Conservation (phyloP, 2,888 invertebrate genomes). For the Drosophila ustulata region DNA sequence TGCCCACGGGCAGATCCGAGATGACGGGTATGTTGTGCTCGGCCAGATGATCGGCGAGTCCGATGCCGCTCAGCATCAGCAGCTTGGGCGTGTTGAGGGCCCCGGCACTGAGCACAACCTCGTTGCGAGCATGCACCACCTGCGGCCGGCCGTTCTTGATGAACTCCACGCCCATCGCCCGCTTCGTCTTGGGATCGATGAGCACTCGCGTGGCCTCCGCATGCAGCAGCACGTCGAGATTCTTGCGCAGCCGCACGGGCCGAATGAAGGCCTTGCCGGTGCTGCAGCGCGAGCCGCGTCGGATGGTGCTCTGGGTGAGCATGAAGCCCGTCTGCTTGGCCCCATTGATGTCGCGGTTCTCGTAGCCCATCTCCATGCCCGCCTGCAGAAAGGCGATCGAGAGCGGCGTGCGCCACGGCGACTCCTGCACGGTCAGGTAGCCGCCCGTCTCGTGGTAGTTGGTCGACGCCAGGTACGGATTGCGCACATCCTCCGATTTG, state of each 20-base stretch:
- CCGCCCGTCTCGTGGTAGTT: slow-evolving; percentile 92
- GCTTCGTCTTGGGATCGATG: slow-evolving; percentile 88
- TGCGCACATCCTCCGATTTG: slow-evolving; percentile 95
- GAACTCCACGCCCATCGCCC: slow-evolving; percentile 92
- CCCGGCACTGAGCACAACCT: slow-evolving; percentile 94
- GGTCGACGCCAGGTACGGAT: slow-evolving; percentile 91
- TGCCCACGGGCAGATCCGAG: slow-evolving; percentile 91
- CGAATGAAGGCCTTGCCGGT: slow-evolving; percentile 95
- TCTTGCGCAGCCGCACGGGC: slow-evolving; percentile 91
- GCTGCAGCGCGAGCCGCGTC: slow-evolving; percentile 93
- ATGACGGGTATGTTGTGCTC: slow-evolving; percentile 90
- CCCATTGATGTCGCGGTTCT: slow-evolving; percentile 92
- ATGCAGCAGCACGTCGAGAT: slow-evolving; percentile 92
- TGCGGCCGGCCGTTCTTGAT: slow-evolving; percentile 88
- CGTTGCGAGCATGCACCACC: slow-evolving; percentile 90
- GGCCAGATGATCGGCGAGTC: slow-evolving; percentile 91
- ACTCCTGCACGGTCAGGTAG: slow-evolving; percentile 93
- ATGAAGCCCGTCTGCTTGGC: slow-evolving; percentile 94
- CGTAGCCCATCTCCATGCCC: slow-evolving; percentile 93
- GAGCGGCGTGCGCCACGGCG: slow-evolving; percentile 93
- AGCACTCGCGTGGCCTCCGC: slow-evolving; percentile 91
- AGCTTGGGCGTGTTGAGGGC: slow-evolving; percentile 95
- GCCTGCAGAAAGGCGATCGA: slow-evolving; percentile 93
- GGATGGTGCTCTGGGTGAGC: slow-evolving; percentile 93
- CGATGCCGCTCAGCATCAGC: slow-evolving; percentile 95